Base-by-base conservation (phyloP, 2,888 invertebrate species). In the Dicyrtoma fusca region DNA sequence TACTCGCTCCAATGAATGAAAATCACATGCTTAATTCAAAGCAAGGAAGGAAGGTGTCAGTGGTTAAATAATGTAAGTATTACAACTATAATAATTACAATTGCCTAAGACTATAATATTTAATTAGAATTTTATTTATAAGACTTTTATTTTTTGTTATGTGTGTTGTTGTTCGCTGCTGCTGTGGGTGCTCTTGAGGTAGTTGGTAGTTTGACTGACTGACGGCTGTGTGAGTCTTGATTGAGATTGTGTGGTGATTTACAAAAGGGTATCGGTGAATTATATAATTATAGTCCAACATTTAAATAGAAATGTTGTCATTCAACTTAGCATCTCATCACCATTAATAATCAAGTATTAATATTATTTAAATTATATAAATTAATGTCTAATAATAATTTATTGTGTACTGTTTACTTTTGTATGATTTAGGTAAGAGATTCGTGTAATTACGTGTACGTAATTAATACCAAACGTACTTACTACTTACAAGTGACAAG, bases 401-500 rank as follows among this genome's bases (percentile, higher is more conserved):
- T 49, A 19, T 55, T 68, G 68, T 68, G 68, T 68, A 68, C 68
- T 57, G 68, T 68, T 68, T 68, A 68, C 68, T 68, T 68, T 68
- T 68, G 68, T 68, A 68, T 68, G 68, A 68, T 68, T 68, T 68
- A 68, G 68, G 68, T 68, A 68, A 68, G 68, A 68, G 53, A 34
- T 34, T 44, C 55, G 53, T 34, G 3, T 34, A 34, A 34, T 34
- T 34, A 34, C 34, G 8, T 34, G 34, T 34, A 34, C 34, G 34
- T 34, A 5, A 34, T 8, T 8, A 34, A 5, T 34, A 34, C 34
- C 34, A 34, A 34, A 34, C 34, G 34, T 34, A 34, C 34, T 34
- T 55, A 19, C 19, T 17, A 49, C n/a, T 49, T 49, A 49, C 5
- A 68, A 55, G 55, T 68, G 53, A 68, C 68, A 68, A 68, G 68